A percentile compares a stretch with the other conserved stretches of the same genome.
Conservation (phyloP, 53 echinoderm and acorn worm genomes). For the Glandiceps talaboti region DNA sequence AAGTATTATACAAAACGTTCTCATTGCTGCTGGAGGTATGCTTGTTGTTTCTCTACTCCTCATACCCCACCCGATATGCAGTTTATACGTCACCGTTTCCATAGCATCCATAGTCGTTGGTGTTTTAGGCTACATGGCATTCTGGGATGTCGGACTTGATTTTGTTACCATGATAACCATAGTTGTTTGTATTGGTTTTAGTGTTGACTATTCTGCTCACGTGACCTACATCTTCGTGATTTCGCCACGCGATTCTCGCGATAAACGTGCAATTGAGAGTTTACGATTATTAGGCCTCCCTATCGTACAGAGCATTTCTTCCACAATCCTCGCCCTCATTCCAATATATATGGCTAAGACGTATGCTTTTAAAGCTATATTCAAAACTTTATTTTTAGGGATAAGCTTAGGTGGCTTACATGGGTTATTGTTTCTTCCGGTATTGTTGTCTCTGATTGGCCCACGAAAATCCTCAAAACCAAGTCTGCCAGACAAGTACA, state of each 20-base stretch:
- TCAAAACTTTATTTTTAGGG: slow-evolving; percentile 77
- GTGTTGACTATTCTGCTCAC: slow-evolving; percentile 69
- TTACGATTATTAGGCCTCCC: not conserved
- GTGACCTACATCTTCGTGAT: slow-evolving; percentile 34
- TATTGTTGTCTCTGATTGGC: not conserved
- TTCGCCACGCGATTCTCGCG: not conserved
- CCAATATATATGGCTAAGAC: not conserved
- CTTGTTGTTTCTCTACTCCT: slow-evolving; percentile 29
- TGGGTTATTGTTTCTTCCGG: slow-evolving; percentile 3
- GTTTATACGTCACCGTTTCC: slow-evolving; percentile 33
- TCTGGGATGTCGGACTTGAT: slow-evolving; percentile 40
- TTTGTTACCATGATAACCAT: slow-evolving; percentile 54
- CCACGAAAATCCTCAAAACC: not conserved
- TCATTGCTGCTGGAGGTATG: slow-evolving; percentile 41
- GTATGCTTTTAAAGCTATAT: slow-evolving; percentile 4
- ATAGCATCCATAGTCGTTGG: slow-evolving; percentile 47
- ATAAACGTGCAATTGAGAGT: not conserved
- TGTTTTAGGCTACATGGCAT: slow-evolving; percentile 51
- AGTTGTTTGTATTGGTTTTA: slow-evolving; percentile 58
- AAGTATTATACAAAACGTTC: slow-evolving; percentile 36
- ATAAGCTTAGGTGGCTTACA: slow-evolving; percentile 14
- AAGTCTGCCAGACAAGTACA: too few relatives aligned
- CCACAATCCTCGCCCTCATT: not conserved
- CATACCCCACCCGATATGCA: slow-evolving; percentile 33
- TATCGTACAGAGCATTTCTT: not conserved